Evolutionary conservation across 1,140 invertebrate genomes (phyloP).

Genomic region (Psix sp.): DNA sequence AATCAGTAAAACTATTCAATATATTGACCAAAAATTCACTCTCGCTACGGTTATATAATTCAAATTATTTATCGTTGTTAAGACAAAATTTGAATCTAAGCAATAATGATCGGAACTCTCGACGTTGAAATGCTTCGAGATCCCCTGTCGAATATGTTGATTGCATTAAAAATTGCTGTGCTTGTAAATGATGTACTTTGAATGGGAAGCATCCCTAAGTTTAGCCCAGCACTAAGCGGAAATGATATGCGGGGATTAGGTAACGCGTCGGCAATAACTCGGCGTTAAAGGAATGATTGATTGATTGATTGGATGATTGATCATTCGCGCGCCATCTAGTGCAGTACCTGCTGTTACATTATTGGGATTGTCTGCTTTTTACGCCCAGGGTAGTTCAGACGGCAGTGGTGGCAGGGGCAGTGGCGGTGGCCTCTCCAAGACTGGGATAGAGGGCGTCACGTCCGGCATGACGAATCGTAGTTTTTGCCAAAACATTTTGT

Average conservation of each 20-base stretch:
- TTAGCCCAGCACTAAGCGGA: conserved; percentile 17
- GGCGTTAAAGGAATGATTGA: conserved; percentile 45
- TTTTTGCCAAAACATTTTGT: conserved; percentile 96
- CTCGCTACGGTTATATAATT: no score
- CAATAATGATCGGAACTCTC: no score
- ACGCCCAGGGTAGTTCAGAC: conserved; percentile 78
- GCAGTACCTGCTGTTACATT: no score
- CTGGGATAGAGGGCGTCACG: conserved; percentile 72
- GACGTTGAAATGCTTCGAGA: conserved; percentile 15
- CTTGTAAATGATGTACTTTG: conserved; percentile 36
- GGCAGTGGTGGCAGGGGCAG: conserved; percentile 74
- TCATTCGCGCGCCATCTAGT: conserved; percentile 11
- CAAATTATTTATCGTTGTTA: no score
- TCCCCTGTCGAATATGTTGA: conserved; percentile 30
- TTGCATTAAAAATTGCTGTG: conserved; percentile 28
- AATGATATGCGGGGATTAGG: conserved; percentile 24
- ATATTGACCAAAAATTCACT: no score
- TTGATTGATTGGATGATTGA: conserved; percentile 52
- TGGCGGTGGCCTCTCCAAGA: conserved; percentile 79
- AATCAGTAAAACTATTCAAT: no score
- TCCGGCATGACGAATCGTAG: conserved; percentile 93
- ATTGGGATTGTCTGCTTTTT: conserved; percentile 61
- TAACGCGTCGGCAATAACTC: conserved; percentile 21
- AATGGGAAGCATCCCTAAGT: conserved; percentile 7
- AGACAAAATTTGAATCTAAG: no score